These are phyloP conservation scores for Pseudomyrmex sp. DNA, from an alignment of 1,140 invertebrate genomes.

Conservation along the genomic window DNA sequence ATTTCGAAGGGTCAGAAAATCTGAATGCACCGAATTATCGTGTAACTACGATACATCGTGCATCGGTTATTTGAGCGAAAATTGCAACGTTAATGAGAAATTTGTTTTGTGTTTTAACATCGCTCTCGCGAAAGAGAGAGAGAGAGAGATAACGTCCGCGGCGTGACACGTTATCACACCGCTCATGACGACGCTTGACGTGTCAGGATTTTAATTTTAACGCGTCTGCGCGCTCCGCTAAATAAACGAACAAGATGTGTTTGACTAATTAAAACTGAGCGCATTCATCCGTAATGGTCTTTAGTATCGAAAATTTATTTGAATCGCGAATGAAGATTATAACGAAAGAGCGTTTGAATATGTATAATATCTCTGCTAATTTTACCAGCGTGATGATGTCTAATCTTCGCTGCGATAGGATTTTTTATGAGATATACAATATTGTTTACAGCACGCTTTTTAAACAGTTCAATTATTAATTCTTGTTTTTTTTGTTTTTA, in stretches of 20 bases:
- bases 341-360: not conserved
- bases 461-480: too few species aligned
- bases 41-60: not conserved
- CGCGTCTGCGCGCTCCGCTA: not conserved
- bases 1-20: slow-evolving; percentile 22
- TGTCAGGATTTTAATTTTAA: slow-evolving; percentile 46
- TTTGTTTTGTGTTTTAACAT: slow-evolving; percentile 43
- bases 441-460: not conserved
- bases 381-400: not conserved
- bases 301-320: slow-evolving; percentile 16
- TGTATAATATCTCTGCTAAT: not conserved
- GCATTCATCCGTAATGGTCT: not conserved
- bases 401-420: not conserved
- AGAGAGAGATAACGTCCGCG: slow-evolving; percentile 17
- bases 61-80: slow-evolving; percentile 49
- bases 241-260: not conserved
- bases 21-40: slow-evolving; percentile 3
- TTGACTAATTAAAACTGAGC: slow-evolving; percentile 29
- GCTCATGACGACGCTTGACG: slow-evolving; percentile 29
- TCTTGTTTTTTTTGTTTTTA: not conserved
- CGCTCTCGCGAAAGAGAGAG: not conserved
- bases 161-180: slow-evolving; percentile 16
- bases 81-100: slow-evolving; percentile 60
- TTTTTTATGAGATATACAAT: not conserved
- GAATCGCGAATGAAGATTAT: not conserved